Evolutionary conservation across 2,797 vertebrate genomes (phyloP).

Genomic region (Acanthurus tractus): DNA sequence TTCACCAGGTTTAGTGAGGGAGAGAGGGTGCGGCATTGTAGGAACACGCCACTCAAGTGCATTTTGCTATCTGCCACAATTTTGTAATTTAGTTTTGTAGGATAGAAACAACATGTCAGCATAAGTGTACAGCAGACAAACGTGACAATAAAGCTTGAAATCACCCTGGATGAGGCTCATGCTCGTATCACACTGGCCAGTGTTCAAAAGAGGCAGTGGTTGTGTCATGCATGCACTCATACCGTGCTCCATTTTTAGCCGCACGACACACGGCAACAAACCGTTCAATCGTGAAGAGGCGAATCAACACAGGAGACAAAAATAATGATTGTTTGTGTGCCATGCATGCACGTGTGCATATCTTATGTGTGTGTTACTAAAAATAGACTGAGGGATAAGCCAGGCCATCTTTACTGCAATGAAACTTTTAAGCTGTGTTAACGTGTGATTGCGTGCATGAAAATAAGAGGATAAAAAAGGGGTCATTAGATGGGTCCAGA

Average conservation of each 20-base stretch:
- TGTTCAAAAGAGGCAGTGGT: constrained; percentile 51
- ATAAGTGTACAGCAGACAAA: constrained; percentile 48
- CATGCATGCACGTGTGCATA: constrained; percentile 71
- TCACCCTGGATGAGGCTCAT: constrained; percentile 44
- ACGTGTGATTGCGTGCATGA: constrained; percentile 32
- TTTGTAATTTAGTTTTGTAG: constrained; percentile 50
- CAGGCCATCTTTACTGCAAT: constrained; percentile 81
- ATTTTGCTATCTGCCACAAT: constrained; percentile 62
- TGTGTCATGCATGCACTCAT: constrained; percentile 54
- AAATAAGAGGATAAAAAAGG: constrained; percentile 53
- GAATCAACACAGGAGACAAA: constrained; percentile 69
- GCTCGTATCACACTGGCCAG: constrained; percentile 43
- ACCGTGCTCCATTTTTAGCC: constrained; percentile 62
- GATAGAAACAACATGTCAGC: constrained; percentile 54
- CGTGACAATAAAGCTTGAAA: constrained; percentile 52
- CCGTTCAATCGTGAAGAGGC: constrained; percentile 50
- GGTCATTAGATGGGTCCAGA: constrained; percentile 18
- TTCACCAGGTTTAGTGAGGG: constrained; percentile 13
- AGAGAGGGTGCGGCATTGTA: constrained; percentile 52
- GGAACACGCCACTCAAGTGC: constrained; percentile 51
- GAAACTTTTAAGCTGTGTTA: constrained; percentile 72
- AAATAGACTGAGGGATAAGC: constrained; percentile 83
- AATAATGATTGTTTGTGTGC: constrained; percentile 79
- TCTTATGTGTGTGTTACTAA: constrained; percentile 74
- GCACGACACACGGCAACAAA: constrained; percentile 42